A percentile compares a stretch with the other conserved stretches of the same genome.
These are phyloP conservation scores for Micronycteris hirsuta DNA, from an alignment of 2,113 vertebrate species.

Conservation along the genomic window DNA sequence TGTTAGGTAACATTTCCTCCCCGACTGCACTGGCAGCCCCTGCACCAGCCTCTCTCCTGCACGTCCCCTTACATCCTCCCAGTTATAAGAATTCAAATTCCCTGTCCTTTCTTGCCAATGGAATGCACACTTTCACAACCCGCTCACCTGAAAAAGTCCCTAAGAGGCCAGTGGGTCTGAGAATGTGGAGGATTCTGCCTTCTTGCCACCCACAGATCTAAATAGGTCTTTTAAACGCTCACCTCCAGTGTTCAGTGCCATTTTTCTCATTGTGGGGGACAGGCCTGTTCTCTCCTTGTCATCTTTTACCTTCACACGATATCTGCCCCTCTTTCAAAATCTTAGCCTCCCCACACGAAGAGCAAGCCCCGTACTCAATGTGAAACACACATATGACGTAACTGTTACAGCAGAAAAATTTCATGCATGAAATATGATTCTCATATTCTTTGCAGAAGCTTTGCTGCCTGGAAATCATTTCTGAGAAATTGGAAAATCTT, in stretches of 20 bases:
- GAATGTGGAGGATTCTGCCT: not conserved
- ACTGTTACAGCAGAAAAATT: not conserved
- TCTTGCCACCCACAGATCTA: not conserved
- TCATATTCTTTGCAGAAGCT: not conserved
- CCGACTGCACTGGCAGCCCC: fast-evolving
- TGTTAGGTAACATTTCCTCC: not conserved
- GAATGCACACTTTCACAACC: not conserved
- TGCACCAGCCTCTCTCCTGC: fast-evolving
- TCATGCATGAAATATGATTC: not conserved
- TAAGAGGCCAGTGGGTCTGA: fast-evolving
- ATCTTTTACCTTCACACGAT: not conserved
- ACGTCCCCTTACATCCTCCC: not conserved
- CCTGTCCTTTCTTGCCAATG: not conserved
- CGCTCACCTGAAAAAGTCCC: not conserved
- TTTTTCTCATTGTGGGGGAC: not conserved
- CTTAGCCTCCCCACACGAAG: not conserved
- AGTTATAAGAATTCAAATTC: not conserved
- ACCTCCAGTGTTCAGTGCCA: fast-evolving
- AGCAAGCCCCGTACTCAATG: not conserved
- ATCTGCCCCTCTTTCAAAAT: not conserved
- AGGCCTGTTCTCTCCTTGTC: not conserved
- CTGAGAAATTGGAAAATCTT: not conserved
- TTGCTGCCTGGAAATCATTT: not conserved
- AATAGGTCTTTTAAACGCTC: not conserved
- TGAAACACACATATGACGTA: not conserved